Evolutionary conservation across 2,888 invertebrate genomes (phyloP), one percentile per base, ranked within the genome.

Genomic region (Chymomyza amoena): DNA sequence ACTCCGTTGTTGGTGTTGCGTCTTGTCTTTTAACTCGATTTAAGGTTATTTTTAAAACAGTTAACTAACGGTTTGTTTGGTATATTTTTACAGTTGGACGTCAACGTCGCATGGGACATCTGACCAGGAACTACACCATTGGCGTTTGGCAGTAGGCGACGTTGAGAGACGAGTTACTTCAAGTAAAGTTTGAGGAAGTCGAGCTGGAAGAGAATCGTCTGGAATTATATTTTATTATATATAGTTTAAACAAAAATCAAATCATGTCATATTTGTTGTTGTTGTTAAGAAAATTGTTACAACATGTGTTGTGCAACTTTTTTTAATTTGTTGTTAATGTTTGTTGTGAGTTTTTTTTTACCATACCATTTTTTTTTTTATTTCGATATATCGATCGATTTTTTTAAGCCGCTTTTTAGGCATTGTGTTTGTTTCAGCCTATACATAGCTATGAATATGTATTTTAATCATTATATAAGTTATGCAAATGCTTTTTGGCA

Each of bases 91-190:
- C 85, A 92, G 92, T 80, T 88, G 91, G 91, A 79, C 96, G 96
- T 91, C 93, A 95, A 92, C 95, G 95, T 90, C 95, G 97, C 91
- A 93, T 95, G 93, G 95, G 95, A 92, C 95, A 95, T 92, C 94
- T 95, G 93, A 94, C 95, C 81, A 95, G 96, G 92, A 96, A 96
- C 92, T 96, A 95, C 92, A 95, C 96, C 90, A 95, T 96, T 92
- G 96, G 96, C 77, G 79, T 85, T 71, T 89, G 88, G 87, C 90
- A 90, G 79, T 90, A 87, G 79, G 25, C 67, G 45, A 7, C 69
- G 68, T 63, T 52, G n/a, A 70, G 61, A 51, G 10, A 36, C 45
- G 63, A 63, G 28, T 16, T 36, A n/a, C 36, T 64, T 60, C 66
- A 25, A 54, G 13, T 7, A 60, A 6, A 7, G 28, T 10, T 60